Base-by-base conservation (phyloP, 2,113 vertebrate species). In the Pica pica region DNA sequence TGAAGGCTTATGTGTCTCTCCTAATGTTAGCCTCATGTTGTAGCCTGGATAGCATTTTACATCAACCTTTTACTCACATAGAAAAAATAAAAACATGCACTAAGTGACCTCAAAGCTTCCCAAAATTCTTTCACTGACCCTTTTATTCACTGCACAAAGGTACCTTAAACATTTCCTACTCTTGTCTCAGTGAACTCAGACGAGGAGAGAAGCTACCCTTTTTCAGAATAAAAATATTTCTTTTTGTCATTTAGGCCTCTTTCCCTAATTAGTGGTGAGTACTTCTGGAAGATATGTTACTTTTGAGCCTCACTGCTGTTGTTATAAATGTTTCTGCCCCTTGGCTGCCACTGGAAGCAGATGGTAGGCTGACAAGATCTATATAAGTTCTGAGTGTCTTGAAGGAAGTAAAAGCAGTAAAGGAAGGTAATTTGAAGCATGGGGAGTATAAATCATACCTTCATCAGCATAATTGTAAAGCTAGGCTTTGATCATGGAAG, bases 361-460 rank as follows among this genome's bases (percentile, higher is more conserved):
- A 90, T 92, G 82, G 79, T 86, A 88, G 79, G 50, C 52, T 96
- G 82, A 88, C 90, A 95, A 95, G 87, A 88, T 94, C 84, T 96
- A 93, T 95, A 93, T 95, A 87, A 90, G 42, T 83, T 92, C 88
- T 56, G 42, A 84, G 85, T 90, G 87, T 42, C 87, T 64, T 73
- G 50, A 80, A 94, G 75, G 55, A 94, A 92, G 30, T 82, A 93
- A 91, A 94, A 93, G 67, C 70, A 94, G 75, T 93, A 95, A 95
- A 94, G 63, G 27, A 74, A 95, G 39, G 67, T 87, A 83, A 83
- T 93, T 83, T 93, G 80, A 93, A 88, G 52, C 37, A 11, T 73
- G 71, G 50, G 55, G 47, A 74, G 27, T 94, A 56, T 91, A 93
- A 95, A 93, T 74, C 87, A 83, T 69, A 65, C 46, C 70, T 94